These are phyloP conservation scores for Narcine bancroftii DNA, from an alignment of 2,113 vertebrate species.

Conservation along the genomic window DNA sequence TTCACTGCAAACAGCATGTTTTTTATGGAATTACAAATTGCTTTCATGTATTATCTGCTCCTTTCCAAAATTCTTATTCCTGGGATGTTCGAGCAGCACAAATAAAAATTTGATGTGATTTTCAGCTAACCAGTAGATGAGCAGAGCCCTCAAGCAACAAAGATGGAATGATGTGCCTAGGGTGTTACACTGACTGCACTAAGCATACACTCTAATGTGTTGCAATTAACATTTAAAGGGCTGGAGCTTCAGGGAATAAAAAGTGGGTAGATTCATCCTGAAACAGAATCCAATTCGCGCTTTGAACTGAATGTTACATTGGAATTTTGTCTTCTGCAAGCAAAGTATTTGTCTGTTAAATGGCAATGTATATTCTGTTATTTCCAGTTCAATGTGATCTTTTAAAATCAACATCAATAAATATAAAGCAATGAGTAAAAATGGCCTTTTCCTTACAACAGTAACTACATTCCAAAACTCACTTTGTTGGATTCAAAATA, in stretches of 20 bases:
- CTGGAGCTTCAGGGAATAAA: not conserved
- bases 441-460: no score
- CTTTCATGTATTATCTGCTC: not conserved
- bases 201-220: not conserved
- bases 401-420: not conserved
- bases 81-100: not conserved
- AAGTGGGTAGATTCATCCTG: not conserved
- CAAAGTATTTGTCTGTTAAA: not conserved
- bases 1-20: not conserved
- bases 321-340: not conserved
- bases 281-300: not conserved
- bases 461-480: no score
- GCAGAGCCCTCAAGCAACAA: conserved; percentile 7
- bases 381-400: not conserved
- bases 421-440: not conserved
- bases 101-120: not conserved
- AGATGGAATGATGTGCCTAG: not conserved
- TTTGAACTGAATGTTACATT: not conserved
- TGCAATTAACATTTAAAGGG: conserved; percentile 21
- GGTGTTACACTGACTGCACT: not conserved
- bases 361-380: not conserved
- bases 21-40: not conserved
- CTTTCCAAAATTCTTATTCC: not conserved
- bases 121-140: not conserved
- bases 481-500: no score